These are phyloP conservation scores for Anas platyrhynchos DNA, from an alignment of 2,113 vertebrate genomes.

Conservation along the genomic window DNA sequence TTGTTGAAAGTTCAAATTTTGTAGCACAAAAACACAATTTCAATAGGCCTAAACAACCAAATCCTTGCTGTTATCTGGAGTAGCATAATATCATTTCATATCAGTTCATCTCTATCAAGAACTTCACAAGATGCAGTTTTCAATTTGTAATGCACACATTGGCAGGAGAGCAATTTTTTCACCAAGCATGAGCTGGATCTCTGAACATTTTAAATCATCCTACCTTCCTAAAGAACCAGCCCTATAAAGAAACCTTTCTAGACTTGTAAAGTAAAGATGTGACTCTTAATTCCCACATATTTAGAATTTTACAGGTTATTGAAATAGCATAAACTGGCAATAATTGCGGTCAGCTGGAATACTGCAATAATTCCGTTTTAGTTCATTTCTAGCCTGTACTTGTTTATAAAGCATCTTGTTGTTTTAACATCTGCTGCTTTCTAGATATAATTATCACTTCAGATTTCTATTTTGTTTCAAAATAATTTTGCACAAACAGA, in stretches of 20 bases:
- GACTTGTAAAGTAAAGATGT: background rate
- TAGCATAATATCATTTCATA: background rate
- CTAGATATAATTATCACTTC: slow-evolving; percentile 39
- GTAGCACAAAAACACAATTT: background rate
- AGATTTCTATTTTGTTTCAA: slow-evolving; percentile 35
- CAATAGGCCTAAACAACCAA: background rate
- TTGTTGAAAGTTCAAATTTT: background rate
- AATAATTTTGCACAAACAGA: slow-evolving; percentile 26
- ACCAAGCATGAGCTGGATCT: background rate
- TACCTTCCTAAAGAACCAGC: background rate
- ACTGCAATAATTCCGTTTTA: slow-evolving; percentile 14
- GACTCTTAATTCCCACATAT: background rate
- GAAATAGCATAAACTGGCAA: slow-evolving; percentile 6
- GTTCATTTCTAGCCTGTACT: slow-evolving; percentile 28
- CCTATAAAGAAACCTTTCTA: background rate
- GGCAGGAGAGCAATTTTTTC: background rate
- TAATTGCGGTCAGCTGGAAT: slow-evolving; percentile 24
- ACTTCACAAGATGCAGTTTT: background rate
- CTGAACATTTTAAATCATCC: background rate
- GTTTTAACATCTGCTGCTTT: slow-evolving; percentile 46
- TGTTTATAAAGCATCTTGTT: slow-evolving; percentile 41
- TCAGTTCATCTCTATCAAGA: background rate
- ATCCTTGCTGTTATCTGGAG: background rate
- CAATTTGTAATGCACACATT: background rate
- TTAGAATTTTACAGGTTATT: slow-evolving; percentile 30